Base-by-base conservation (phyloP, 2,888 invertebrate genomes). In the Amiota minor region DNA sequence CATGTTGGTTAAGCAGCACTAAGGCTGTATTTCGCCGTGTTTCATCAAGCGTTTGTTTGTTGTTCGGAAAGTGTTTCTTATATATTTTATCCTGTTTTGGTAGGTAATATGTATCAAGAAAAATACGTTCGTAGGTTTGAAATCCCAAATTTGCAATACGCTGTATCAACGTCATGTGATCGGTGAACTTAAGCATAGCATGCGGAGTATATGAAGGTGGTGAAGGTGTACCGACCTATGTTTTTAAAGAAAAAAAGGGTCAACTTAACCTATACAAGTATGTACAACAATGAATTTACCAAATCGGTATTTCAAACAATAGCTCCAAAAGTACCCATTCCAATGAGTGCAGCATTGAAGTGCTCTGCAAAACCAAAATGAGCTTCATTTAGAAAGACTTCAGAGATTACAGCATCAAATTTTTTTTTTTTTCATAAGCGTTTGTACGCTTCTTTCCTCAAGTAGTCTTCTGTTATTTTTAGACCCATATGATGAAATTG, bases 371-470 rank as follows among this genome's bases (percentile, higher is more conserved):
- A 75, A 1, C 89, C 89, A 45, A 84, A 82, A 2, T 88, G 77
- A 1, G 89, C 88, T 72, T 90, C 89, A 50, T 82, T 83, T 1
- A 88, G 74, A 72, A 89, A 89, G 1, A 87, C 79, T 67, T 89
- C 88, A 59, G 84, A 78, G 1, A 90, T 80, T 2, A 89, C 82
- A 0, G 87, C 78, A 77, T 90, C 89, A 65, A 87, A 89, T 10
- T 81, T 81, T 70, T 82, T 89, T 85, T 0, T 89, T 89, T n/a
- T 71, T 71, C 56, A 88, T 68, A 0, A 88, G 72, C 8, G 78
- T 70, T 68, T 82, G 76, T 1, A 88, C 77, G 1, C 59, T 49
- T 3, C 75, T 71, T 16, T 88, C 86, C 9, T 77, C 70, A 6
- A 89, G 74, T 8, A 87, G 62, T 0, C 11, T 11, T 86, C 78